These are phyloP conservation scores for Spinibarbus caldwelli DNA, from an alignment of 2,797 vertebrate genomes.

Conservation along the genomic window DNA sequence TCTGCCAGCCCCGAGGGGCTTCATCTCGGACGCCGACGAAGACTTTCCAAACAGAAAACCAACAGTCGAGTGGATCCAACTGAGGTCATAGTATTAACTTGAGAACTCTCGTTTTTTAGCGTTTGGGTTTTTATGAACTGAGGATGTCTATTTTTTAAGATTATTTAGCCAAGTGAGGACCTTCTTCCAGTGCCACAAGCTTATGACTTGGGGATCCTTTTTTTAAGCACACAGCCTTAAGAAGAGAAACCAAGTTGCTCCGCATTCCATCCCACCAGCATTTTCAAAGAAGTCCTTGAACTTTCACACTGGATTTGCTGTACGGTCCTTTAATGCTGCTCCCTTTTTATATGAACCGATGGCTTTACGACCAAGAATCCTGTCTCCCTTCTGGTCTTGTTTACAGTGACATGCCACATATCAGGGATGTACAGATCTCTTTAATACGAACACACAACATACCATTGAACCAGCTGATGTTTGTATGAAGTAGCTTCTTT, in stretches of 20 bases:
- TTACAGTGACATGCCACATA: constrained; percentile 55
- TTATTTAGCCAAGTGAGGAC: constrained; percentile 1
- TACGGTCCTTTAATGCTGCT: constrained; percentile 60
- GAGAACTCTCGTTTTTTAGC: constrained; percentile 55
- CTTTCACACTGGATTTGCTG: constrained; percentile 63
- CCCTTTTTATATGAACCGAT: constrained; percentile 57
- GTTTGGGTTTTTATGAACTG: constrained; percentile 20
- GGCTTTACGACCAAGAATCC: constrained; percentile 59
- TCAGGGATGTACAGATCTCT: constrained; percentile 60
- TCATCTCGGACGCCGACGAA: constrained; percentile 62
- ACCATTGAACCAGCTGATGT: constrained; percentile 58
- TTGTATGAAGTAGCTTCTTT: constrained; percentile 57
- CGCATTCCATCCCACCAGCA: constrained; percentile 38
- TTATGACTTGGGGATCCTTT: neutral
- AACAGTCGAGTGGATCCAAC: constrained; percentile 71
- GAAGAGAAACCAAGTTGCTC: constrained; percentile 31
- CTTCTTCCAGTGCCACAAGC: constrained; percentile 4
- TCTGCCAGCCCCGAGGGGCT: constrained; percentile 58
- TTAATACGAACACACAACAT: constrained; percentile 46
- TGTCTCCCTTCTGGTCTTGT: constrained; percentile 52
- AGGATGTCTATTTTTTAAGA: constrained; percentile 60
- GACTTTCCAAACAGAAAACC: constrained; percentile 78
- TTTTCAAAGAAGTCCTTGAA: constrained; percentile 48
- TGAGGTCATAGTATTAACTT: constrained; percentile 81
- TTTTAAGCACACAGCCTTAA: constrained; percentile 53